Evolutionary conservation across 2,888 invertebrate genomes (phyloP), one percentile per base, ranked within the genome.

Genomic region (Amphipyra tragopoginis): DNA sequence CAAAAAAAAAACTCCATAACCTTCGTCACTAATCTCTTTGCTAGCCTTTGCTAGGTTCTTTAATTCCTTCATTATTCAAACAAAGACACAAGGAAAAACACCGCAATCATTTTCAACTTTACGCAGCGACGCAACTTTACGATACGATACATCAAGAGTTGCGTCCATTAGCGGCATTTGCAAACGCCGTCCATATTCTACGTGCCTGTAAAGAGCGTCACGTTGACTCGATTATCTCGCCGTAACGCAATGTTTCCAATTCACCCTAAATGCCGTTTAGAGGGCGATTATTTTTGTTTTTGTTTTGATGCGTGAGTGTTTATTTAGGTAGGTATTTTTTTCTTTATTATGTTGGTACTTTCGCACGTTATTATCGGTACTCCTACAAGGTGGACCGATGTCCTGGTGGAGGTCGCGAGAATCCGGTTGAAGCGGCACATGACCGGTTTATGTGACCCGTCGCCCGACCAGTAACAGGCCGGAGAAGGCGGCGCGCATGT

Each of bases 171-270:
- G 86, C 75, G 79, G 75, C 70, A 73, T 64, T 82, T 79, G 68
- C 77, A 84, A 83, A 79, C 79, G 80, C 68, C 79, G 75, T 76
- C 80, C 81, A 88, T 87, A 84, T 86, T 84, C 83, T 88, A 88
- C 88, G 88, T 88, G 88, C 84, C 80, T 77, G 75, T 82, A 83
- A 82, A 79, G 74, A 75, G 65, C 68, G 79, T 79, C 86, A 86
- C 87, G 87, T 81, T 73, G 77, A 67, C 57, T 69, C 82, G 84
- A 87, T 87, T 86, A 88, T 86, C 84, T 80, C 80, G 70, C 68
- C 68, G 68, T 80, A 58, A 69, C 57, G 34, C 61, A 60, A 75
- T 60, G 65, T 63, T 76, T 56, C 64, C 65, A 75, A 75, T 70
- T 67, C 62, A 62, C 48, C 67, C 75, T 75, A 67, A 75, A 77